Conservation (phyloP, 2,797 vertebrate genomes). For the Gymnothorax reevesii region DNA sequence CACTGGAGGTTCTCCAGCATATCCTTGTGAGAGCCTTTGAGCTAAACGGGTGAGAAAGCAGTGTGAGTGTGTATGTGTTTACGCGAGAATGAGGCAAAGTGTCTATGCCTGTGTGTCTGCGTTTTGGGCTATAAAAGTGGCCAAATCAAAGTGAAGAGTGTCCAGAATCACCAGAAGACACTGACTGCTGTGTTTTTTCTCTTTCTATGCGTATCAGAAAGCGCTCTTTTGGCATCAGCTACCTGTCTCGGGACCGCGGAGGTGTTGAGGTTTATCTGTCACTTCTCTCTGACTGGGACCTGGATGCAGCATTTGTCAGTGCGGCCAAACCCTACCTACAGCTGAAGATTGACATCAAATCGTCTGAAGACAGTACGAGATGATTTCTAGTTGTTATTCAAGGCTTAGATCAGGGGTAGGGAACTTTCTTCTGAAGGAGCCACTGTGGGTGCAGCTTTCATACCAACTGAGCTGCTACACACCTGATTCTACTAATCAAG, state of each 20-base stretch:
- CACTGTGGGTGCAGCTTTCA: no score
- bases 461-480: no score
- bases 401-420: background rate
- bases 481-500: no score
- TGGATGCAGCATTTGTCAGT: slow-evolving; percentile 83
- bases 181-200: background rate
- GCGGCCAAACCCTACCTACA: slow-evolving; percentile 86
- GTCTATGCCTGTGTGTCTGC: background rate
- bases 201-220: slow-evolving; percentile 66
- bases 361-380: slow-evolving; percentile 87
- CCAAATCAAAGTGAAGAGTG: background rate
- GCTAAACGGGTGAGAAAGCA: slow-evolving; percentile 83
- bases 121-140: background rate
- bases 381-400: background rate
- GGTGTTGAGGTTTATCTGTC: slow-evolving; percentile 80
- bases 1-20: slow-evolving; percentile 90
- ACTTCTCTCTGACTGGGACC: slow-evolving; percentile 85
- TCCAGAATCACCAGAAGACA: background rate
- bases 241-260: slow-evolving; percentile 78
- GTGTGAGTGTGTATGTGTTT: background rate
- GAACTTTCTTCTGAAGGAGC: no score
- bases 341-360: slow-evolving; percentile 87
- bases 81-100: background rate
- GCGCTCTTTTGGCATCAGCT: slow-evolving; percentile 86
- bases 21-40: slow-evolving; percentile 92